Base-by-base conservation (phyloP, 2,797 vertebrate species). In the Helarctos malayanus region DNA sequence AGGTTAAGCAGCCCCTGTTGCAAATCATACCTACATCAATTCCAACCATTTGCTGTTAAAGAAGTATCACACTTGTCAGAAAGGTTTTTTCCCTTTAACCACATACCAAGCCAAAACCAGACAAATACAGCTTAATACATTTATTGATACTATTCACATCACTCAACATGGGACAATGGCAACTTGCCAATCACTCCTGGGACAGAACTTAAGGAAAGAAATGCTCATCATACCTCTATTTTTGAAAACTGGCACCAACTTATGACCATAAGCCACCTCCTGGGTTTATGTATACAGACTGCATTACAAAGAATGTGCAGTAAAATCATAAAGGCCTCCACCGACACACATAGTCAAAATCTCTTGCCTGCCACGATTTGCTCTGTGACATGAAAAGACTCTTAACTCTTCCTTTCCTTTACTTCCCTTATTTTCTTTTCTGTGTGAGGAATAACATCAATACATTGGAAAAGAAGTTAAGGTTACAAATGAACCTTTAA, bases 41-140 rank as follows among this genome's bases (percentile, higher is more conserved):
- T 96, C 89, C 92, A 52, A 75, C 87, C 78, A 92, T 65, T 82
- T 88, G 59, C 84, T 97, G 32, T 93, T 87, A 73, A 57, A 61
- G 75, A 81, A 56, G n/a, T 29, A 69, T n/a, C 32, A 6, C 35
- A 56, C 61, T 89, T 94, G 85, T n/a, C 79, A 80, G 89, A 89
- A 91, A 96, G 11, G 52, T 7, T 84, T 78, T 84, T 71, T 29
- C 52, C 52, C 21, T 92, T 84, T 69, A 92, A 65, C 57, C 47
- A 57, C 16, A 38, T n/a, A 79, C 71, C 41, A 92, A 85, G 65
- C 75, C 69, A 57, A 54, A 95, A 86, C 57, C 76, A 81, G 27
- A 89, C 21, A 91, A 75, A 83, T 19, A 23, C 0, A 8, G 23
- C 25, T 69, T 38, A 47, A 61, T 95, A n/a, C 32, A 35, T 65